Base-by-base conservation (phyloP, 2,797 vertebrate genomes). In the Propithecus deckenii region DNA sequence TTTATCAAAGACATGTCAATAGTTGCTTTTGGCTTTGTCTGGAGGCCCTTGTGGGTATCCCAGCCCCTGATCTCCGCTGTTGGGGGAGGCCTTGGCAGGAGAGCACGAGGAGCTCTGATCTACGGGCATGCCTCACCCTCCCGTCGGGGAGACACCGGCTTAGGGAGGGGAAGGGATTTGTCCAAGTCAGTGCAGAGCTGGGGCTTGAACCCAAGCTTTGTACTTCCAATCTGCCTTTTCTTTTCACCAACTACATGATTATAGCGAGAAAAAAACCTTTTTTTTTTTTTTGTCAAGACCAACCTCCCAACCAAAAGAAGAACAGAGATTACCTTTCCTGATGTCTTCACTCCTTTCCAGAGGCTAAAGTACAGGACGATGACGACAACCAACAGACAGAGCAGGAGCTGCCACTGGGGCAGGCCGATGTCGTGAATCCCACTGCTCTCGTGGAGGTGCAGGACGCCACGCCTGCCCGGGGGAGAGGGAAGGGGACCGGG, bases 271-370 rank as follows among this genome's bases (percentile, higher is more conserved):
- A 15, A 89, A 95, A 59, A n/a, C 5, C 63, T 17, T 38, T 75
- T 69, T 9, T 67, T 17, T 38, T 75, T 69, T 9, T 67, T 17
- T n/a, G 67, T 55, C 59, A 48, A 76, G 63, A 10, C 7, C 52
- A 43, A 32, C 5, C 7, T 67, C 57, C 32, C 57, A 55, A 32
- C 25, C 0, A 13, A 57, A 59, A 75, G 80, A 95, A 95, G 96
- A 30, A 90, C 78, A 84, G 75, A 7, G 32, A 38, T 90, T 99
- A 99, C 99, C 99, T 99, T 99, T 98, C 99, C 99, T 6, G 99
- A 99, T 6, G 99, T 99, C 98, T 99, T 99, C 98, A 99, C 99
- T 4, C 99, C 99, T 99, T 99, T 99, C 99, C 99, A 99, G 86
- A 99, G 98, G 98, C 99, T 99, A 98, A 99, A 99, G 98, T 99